Evolutionary conservation across 1,140 invertebrate genomes (phyloP), one percentile per base, ranked within the genome.

Genomic region (Calliopsis andreniformis): DNA sequence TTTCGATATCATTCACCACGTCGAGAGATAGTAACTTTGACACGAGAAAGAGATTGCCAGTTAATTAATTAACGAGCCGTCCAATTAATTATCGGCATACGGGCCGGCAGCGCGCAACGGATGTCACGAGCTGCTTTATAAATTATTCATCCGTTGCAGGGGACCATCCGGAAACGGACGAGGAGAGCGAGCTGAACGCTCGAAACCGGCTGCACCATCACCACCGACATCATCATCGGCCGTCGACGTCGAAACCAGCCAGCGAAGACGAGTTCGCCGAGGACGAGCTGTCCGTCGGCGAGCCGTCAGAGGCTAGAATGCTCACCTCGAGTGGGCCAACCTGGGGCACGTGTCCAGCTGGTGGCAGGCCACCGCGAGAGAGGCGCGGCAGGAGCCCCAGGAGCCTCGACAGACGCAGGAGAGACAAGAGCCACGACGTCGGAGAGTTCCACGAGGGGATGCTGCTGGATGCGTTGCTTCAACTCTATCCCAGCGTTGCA

Each of bases 261-360:
- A 95, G 94, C 86, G 94, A 95, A 84, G 94, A 95, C 76, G 95
- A 95, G 76, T 95, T 95, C 78, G 94, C 94, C 72, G 95, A 95
- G 87, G 95, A 95, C 82, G 95, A 95, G 85, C 88, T 95, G 23
- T 93, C 92, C 71, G 83, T 93, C 8, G 92, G 90, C 45, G 90
- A 94, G 89, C 86, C 90, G 2, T 94, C 88, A 90, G 93, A 73
- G 92, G 94, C 87, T 91, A 93, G 76, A 86, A 89, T 89, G 88
- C 87, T 89, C 83, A 93, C 92, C 43, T 89, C 91, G 35, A 88
- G 87, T 39, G 89, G 91, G 76, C 90, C 89, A 67, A 89, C 81
- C 61, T 92, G 86, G 88, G 92, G 89, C 83, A 92, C 89, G 56
- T 90, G 89, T 85, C 88, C 91, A 3, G 87, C 86, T n/a, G 83